phyloP scores from a whole-genome alignment of 2,888 invertebrate genomes.

The Lypha dubia region DNA sequence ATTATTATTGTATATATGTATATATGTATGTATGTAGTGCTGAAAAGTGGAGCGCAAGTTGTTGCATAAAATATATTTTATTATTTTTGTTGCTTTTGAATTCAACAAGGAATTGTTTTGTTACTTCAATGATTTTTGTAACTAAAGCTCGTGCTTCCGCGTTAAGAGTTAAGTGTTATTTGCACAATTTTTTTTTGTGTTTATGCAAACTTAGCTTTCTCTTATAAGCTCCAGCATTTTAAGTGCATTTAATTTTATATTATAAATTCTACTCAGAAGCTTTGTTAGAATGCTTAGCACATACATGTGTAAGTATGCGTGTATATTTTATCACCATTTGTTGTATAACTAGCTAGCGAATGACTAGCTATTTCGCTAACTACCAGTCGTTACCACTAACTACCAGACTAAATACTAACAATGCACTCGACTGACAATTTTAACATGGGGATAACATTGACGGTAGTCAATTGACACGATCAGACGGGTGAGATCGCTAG shows the following conservation, averaged over 20 bases:
- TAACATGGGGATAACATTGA: no score
- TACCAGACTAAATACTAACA: no score
- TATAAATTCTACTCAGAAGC: neutral
- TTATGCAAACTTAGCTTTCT: neutral
- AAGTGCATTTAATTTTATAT: neutral
- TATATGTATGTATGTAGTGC: no score
- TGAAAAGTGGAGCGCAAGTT: conserved; percentile 30
- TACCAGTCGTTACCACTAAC: no score
- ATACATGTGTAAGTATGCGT: no score
- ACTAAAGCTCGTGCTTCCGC: conserved; percentile 22
- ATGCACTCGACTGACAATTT: no score
- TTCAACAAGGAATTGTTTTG: conserved; percentile 10
- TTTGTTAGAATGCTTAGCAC: neutral
- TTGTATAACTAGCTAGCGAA: no score
- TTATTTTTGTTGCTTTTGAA: conserved; percentile 2
- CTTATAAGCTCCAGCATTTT: neutral
- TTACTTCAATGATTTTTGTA: conserved; percentile 12
- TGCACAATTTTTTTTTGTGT: conserved; percentile 32
- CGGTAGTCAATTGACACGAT: no score
- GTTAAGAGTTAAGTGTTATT: conserved; percentile 61
- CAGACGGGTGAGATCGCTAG: no score
- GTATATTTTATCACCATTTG: no score
- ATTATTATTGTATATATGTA: conserved; percentile 12
- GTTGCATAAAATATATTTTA: conserved; percentile 38
- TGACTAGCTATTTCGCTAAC: no score